Evolutionary conservation across 1,140 invertebrate species (phyloP).

Genomic region (Ladona fulva): DNA sequence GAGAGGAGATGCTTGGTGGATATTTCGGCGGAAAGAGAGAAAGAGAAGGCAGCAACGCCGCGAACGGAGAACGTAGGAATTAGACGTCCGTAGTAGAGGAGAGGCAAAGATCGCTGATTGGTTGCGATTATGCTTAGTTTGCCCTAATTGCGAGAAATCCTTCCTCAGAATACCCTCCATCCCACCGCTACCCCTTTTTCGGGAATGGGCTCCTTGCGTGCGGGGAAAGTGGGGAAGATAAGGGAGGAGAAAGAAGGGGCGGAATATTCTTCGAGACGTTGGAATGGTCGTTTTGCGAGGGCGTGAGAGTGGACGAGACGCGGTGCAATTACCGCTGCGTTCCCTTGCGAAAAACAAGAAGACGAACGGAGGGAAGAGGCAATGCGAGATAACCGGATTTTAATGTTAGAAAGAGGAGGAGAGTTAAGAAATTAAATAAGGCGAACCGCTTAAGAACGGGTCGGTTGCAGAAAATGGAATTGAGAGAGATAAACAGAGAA

Average conservation of each 20-base stretch:
- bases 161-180: background rate
- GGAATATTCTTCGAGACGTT: background rate
- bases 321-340: background rate
- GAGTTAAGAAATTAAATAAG: no score
- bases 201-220: background rate
- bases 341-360: background rate
- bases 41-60: background rate
- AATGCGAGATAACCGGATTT: background rate
- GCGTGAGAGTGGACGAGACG: background rate
- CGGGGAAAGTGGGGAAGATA: background rate
- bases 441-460: no score
- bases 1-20: background rate
- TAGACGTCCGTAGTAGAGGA: background rate
- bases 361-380: background rate
- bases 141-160: slow-evolving; percentile 7
- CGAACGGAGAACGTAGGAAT: background rate
- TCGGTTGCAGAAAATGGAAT: no score
- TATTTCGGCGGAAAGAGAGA: background rate
- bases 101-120: slow-evolving; percentile 7
- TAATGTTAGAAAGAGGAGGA: no score
- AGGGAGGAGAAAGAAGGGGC: background rate
- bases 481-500: no score
- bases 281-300: background rate
- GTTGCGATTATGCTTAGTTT: slow-evolving; percentile 5
- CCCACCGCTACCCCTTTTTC: background rate